These are phyloP conservation scores for Macrosiphum euphorbiae DNA, from an alignment of 2,888 invertebrate genomes.

Conservation along the genomic window DNA sequence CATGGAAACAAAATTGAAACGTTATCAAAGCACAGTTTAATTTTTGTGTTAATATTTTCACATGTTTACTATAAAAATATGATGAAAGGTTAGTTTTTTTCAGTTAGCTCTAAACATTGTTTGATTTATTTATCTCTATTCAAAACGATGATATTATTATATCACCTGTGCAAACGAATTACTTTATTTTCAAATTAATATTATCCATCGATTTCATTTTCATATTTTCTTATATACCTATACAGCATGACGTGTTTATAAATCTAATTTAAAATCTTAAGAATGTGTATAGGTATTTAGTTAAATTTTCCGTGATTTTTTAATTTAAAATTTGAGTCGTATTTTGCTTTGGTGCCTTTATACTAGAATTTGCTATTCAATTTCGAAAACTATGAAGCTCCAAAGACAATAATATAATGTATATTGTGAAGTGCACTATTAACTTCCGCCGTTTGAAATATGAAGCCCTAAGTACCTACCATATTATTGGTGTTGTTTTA, in stretches of 20 bases:
- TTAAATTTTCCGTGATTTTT: background rate
- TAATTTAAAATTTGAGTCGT: background rate
- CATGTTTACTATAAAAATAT: background rate
- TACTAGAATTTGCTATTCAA: background rate
- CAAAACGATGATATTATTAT: background rate
- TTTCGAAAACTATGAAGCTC: background rate
- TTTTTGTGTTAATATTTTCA: background rate
- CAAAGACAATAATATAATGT: constrained; percentile 7
- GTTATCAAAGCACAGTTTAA: background rate
- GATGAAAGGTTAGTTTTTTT: background rate
- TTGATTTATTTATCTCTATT: background rate
- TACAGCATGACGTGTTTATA: background rate
- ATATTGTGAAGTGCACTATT: background rate
- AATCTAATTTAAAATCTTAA: background rate
- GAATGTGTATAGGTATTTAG: background rate
- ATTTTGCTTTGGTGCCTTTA: background rate
- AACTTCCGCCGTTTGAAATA: constrained; percentile 8
- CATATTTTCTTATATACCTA: background rate
- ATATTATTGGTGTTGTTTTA: constrained; percentile 44
- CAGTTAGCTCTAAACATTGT: background rate
- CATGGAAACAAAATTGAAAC: background rate
- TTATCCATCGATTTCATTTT: background rate
- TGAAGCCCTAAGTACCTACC: constrained; percentile 26
- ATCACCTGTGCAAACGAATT: background rate
- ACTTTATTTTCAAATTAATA: background rate